Conservation (phyloP, 1,140 invertebrate genomes). For the Archivesica marissinica region DNA sequence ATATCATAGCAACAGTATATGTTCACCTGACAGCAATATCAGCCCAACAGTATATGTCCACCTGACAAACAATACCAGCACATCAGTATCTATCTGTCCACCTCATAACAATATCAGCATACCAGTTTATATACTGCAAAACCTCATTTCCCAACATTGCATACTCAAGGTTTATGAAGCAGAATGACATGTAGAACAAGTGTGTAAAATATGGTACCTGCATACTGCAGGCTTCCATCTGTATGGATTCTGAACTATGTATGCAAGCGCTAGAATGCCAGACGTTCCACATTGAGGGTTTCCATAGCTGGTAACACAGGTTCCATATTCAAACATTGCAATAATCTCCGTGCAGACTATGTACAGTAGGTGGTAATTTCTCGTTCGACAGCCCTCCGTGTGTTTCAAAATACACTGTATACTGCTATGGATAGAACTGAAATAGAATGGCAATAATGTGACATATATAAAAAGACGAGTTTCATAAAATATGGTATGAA, state of each 20-base stretch:
- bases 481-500: too few relatives aligned
- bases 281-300: conserved; percentile 41
- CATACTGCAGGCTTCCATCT: conserved; percentile 35
- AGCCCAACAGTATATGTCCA: too few relatives aligned
- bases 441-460: neutral
- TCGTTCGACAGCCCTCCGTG: conserved; percentile 21
- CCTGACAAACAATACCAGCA: too few relatives aligned
- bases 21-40: too few relatives aligned
- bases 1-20: too few relatives aligned
- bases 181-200: too few relatives aligned
- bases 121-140: too few relatives aligned
- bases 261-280: conserved; percentile 11
- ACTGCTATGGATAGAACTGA: neutral
- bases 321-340: conserved; percentile 10
- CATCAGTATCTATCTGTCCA: too few relatives aligned
- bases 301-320: conserved; percentile 44
- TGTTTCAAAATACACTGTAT: conserved; percentile 38
- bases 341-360: neutral
- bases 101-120: too few relatives aligned
- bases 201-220: conserved; percentile 35
- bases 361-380: neutral
- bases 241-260: neutral
- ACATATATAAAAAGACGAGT: too few relatives aligned
- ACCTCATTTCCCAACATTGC: too few relatives aligned
- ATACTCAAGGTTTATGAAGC: too few relatives aligned